Conservation (phyloP, 2,888 invertebrate species). For the Ferdinandea cuprea region DNA sequence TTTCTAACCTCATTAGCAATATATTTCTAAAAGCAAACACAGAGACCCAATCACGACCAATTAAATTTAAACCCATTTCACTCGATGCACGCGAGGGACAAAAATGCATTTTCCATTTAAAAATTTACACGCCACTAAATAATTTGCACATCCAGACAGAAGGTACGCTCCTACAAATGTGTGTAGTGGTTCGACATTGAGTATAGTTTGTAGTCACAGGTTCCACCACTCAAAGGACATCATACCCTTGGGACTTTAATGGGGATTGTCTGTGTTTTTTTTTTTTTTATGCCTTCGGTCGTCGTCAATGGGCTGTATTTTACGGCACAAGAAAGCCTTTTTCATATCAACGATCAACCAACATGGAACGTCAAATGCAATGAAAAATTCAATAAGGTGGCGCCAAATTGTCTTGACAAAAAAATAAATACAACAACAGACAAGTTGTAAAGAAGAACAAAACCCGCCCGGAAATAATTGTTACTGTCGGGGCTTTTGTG, state of each 20-base stretch:
- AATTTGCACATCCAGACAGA: not conserved
- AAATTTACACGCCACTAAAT: not conserved
- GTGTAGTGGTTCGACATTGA: conserved; percentile 5
- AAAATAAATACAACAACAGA: not conserved
- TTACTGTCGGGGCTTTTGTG: not conserved
- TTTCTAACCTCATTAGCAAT: not conserved
- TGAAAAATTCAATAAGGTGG: conserved; percentile 18
- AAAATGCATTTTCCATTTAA: conserved; percentile 29
- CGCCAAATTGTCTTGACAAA: conserved; percentile 26
- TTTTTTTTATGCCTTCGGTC: not conserved
- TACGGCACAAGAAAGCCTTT: not conserved
- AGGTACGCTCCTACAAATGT: too few species aligned
- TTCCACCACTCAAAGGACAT: not conserved
- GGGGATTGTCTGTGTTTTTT: too few species aligned
- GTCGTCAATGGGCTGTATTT: not conserved
- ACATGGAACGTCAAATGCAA: conserved; percentile 6
- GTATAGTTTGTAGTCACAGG: not conserved
- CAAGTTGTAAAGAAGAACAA: not conserved
- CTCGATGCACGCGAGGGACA: not conserved
- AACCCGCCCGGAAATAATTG: conserved; percentile 26
- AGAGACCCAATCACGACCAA: not conserved
- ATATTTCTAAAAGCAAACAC: not conserved
- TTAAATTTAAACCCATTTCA: conserved; percentile 9
- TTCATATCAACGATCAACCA: not conserved
- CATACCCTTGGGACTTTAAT: not conserved